Evolutionary conservation across 92 coral and sea anemone genomes (phyloP).

Genomic region (Scolanthus callimorphus): DNA sequence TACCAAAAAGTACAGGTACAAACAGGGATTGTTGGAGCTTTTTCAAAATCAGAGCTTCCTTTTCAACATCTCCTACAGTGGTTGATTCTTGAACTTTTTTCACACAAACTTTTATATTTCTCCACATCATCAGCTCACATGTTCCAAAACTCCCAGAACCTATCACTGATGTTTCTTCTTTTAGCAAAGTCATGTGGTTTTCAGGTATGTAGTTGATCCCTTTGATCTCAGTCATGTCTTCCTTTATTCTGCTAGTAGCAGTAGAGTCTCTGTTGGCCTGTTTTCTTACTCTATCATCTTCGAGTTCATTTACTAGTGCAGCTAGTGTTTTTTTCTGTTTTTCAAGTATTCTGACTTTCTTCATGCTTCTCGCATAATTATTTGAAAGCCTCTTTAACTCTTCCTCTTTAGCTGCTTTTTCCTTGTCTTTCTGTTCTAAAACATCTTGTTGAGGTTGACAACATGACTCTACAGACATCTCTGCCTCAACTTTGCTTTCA

Average conservation of each 20-base stretch:
- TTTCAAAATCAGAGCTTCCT: constrained; percentile 28
- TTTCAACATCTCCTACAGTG: constrained; percentile 7
- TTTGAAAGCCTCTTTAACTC: constrained; percentile 10
- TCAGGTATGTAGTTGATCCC: constrained; percentile 4
- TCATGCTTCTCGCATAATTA: constrained; percentile 6
- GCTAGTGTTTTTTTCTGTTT: constrained; percentile 34
- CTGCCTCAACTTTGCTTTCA: background rate
- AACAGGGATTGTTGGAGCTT: constrained; percentile 32
- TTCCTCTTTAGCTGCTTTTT: constrained; percentile 4
- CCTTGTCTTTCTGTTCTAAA: constrained; percentile 10
- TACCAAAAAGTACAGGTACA: constrained; percentile 36
- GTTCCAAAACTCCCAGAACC: constrained; percentile 35
- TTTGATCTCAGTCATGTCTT: constrained; percentile 4
- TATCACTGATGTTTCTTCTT: constrained; percentile 3
- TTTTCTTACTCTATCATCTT: constrained; percentile 7
- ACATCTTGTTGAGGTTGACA: background rate
- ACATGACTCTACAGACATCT: background rate
- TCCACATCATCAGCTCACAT: constrained; percentile 37
- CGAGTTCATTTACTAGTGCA: constrained; percentile 21
- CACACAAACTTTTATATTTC: constrained; percentile 38
- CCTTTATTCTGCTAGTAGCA: background rate
- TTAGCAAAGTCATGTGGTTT: background rate
- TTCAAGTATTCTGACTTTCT: constrained; percentile 14
- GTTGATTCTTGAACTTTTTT: constrained; percentile 13
- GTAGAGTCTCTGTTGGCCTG: background rate